Conservation (phyloP, 2,113 vertebrate genomes). For the Tympanuchus pallidicinctus region DNA sequence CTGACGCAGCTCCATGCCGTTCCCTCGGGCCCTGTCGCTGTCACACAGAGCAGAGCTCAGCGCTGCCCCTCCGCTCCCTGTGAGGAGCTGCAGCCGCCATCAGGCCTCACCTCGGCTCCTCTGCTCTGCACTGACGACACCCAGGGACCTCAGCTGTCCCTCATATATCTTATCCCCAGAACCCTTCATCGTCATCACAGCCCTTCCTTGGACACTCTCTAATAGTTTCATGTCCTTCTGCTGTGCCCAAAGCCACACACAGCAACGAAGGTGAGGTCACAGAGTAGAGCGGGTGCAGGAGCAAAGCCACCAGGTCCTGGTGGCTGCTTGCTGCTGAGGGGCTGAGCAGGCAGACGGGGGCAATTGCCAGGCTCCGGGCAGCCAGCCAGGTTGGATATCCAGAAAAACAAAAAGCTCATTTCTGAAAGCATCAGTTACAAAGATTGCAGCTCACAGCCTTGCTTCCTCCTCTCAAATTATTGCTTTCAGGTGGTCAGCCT, state of each 20-base stretch:
- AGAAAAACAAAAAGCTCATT: background rate
- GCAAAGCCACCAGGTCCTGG: background rate
- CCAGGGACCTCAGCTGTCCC: background rate
- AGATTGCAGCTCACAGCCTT: background rate
- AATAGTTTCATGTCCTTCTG: background rate
- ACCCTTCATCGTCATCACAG: background rate
- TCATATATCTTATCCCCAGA: background rate
- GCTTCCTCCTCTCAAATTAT: background rate
- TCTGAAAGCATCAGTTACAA: background rate
- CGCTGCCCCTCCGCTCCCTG: background rate
- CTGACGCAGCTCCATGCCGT: too few relatives aligned
- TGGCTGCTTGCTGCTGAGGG: background rate
- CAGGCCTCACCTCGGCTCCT: background rate
- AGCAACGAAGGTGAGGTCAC: background rate
- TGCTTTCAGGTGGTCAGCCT: background rate
- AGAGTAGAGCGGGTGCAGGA: background rate
- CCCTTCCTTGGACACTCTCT: background rate
- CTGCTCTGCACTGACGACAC: background rate
- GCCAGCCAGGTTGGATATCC: background rate
- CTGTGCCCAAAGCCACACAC: background rate
- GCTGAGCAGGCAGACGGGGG: background rate
- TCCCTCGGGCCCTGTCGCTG: too few relatives aligned
- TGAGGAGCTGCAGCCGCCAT: background rate
- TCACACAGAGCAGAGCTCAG: background rate
- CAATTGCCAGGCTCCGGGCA: background rate